Conservation (phyloP, 2,113 vertebrate species). For the Scolopax mira region DNA sequence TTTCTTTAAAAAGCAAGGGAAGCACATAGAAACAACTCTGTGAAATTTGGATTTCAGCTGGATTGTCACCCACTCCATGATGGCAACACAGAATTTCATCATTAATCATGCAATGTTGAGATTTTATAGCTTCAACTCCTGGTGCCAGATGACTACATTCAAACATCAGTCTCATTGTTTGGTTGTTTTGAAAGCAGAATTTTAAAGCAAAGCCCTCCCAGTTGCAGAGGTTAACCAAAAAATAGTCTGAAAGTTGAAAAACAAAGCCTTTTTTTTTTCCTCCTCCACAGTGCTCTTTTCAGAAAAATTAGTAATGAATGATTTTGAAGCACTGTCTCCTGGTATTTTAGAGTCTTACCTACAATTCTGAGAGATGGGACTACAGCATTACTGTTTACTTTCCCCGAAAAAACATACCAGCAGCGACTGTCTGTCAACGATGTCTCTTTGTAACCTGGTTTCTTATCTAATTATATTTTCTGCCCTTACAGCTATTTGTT, state of each 20-base stretch:
- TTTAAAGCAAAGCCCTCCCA: not conserved
- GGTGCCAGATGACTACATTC: not conserved
- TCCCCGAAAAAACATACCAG: not conserved
- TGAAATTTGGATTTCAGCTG: not conserved
- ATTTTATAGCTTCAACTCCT: not conserved
- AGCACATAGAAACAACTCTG: not conserved
- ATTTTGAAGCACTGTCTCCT: not conserved
- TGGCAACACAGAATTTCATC: not conserved
- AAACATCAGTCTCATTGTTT: not conserved
- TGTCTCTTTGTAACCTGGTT: not conserved
- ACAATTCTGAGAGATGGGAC: not conserved
- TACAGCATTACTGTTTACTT: not conserved
- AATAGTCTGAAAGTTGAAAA: not conserved
- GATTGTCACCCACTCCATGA: not conserved
- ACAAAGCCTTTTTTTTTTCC: not conserved
- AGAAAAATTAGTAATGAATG: not conserved
- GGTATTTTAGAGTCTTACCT: not conserved
- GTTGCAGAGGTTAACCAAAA: not conserved
- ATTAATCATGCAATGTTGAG: not conserved
- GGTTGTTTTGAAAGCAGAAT: not conserved
- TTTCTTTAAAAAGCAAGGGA: not conserved
- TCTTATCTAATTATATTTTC: not conserved
- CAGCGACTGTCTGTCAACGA: not conserved
- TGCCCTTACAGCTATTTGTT: fast-evolving
- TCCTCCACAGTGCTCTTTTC: not conserved